Conservation (phyloP, 1,140 invertebrate genomes). For the Chironomus tepperi region DNA sequence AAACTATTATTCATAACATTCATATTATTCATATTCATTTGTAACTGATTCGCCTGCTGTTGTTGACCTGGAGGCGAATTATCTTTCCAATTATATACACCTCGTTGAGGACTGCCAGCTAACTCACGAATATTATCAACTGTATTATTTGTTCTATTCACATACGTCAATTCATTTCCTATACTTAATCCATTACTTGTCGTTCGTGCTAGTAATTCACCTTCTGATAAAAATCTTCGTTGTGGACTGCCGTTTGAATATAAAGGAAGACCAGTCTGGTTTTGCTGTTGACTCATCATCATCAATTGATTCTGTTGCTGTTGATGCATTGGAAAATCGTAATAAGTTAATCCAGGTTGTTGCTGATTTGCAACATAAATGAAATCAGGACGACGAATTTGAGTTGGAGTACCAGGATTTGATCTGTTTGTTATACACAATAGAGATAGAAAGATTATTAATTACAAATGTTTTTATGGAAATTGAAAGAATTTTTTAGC, state of each 20-base stretch:
- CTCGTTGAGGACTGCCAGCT: conserved; percentile 72
- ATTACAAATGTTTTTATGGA: neutral
- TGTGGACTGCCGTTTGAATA: conserved; percentile 57
- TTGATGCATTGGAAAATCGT: conserved; percentile 43
- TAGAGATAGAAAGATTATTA: conserved; percentile 25
- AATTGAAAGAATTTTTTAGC: neutral
- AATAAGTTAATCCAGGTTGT: conserved; percentile 41
- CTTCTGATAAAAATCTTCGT: conserved; percentile 74
- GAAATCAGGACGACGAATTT: conserved; percentile 74
- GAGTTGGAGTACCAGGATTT: conserved; percentile 80
- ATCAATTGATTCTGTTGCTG: conserved; percentile 33
- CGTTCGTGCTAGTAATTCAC: conserved; percentile 67
- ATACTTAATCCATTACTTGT: conserved; percentile 41
- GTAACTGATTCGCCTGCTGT: neutral
- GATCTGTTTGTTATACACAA: conserved; percentile 50
- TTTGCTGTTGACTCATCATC: conserved; percentile 31
- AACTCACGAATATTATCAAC: conserved; percentile 64
- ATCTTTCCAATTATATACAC: conserved; percentile 77
- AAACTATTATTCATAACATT: neutral
- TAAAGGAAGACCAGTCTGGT: conserved; percentile 28
- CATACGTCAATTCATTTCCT: conserved; percentile 43
- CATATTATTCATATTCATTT: neutral
- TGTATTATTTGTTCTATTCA: conserved; percentile 48
- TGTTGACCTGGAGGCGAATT: conserved; percentile 44
- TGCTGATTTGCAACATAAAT: conserved; percentile 55